Evolutionary conservation across 2,113 vertebrate species (phyloP).

Genomic region (Galeopterus variegatus): DNA sequence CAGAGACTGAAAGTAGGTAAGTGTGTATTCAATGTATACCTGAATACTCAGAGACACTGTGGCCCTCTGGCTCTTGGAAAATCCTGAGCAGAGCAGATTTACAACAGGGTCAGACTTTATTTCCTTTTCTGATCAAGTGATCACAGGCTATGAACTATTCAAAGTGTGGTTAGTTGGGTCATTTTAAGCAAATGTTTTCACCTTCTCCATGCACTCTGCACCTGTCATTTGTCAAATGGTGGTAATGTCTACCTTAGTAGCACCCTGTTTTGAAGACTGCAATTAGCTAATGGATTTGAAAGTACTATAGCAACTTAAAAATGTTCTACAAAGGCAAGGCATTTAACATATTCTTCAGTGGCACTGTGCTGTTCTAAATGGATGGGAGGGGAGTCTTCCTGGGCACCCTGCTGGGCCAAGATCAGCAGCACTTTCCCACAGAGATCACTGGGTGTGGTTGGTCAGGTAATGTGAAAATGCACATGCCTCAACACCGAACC

Average conservation of each 20-base stretch:
- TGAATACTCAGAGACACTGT: neutral
- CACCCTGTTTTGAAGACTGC: conserved; percentile 77
- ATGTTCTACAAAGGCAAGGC: conserved; percentile 70
- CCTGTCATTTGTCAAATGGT: conserved; percentile 78
- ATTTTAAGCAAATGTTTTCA: conserved; percentile 82
- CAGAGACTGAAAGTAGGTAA: neutral
- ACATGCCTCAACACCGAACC: neutral
- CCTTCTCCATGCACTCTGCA: conserved; percentile 73
- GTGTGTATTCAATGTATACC: neutral
- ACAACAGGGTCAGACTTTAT: neutral
- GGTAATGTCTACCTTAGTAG: conserved; percentile 80
- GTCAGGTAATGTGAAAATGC: conserved; percentile 27
- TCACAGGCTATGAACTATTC: conserved; percentile 53
- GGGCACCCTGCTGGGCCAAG: conserved; percentile 17
- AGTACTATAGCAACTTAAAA: conserved; percentile 79
- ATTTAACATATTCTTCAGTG: conserved; percentile 75
- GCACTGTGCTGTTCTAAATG: conserved; percentile 59
- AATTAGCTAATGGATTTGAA: conserved; percentile 85
- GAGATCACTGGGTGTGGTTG: neutral
- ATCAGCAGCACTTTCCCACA: conserved; percentile 58
- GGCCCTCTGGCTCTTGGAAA: neutral
- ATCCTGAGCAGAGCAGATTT: neutral
- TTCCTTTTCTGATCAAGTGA: conserved; percentile 53
- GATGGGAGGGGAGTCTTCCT: conserved; percentile 44
- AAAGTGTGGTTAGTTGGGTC: conserved; percentile 56